These are phyloP conservation scores for Typhlichthys subterraneus DNA, from an alignment of 2,797 vertebrate genomes.

Conservation along the genomic window DNA sequence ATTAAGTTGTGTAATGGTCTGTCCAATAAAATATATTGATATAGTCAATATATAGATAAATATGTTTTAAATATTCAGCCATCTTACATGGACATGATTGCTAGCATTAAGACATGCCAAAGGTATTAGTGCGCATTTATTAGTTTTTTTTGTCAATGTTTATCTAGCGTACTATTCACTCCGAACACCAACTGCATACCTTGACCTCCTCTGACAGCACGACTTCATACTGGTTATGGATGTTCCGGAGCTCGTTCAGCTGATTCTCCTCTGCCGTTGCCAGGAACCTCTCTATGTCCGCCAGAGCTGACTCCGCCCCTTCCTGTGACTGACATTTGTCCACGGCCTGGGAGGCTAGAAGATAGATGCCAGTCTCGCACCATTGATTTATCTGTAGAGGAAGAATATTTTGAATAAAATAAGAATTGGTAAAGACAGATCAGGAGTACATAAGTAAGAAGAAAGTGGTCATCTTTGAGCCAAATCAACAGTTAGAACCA, in stretches of 20 bases:
- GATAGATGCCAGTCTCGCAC: slow-evolving; percentile 93
- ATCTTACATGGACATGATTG: no score
- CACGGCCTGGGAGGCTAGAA: slow-evolving; percentile 94
- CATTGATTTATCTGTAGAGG: slow-evolving; percentile 87
- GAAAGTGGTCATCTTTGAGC: no score
- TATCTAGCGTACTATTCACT: background rate
- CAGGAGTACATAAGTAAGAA: no score
- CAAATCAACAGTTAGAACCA: no score
- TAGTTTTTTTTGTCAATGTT: background rate
- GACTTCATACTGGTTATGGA: slow-evolving; percentile 89
- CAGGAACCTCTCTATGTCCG: slow-evolving; percentile 88
- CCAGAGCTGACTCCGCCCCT: slow-evolving; percentile 88
- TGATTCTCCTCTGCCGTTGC: slow-evolving; percentile 83
- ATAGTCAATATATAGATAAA: no score
- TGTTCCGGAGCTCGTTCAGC: slow-evolving; percentile 84
- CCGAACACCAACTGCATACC: slow-evolving; percentile 67
- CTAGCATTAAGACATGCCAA: no score
- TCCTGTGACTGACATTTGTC: slow-evolving; percentile 97
- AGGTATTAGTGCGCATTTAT: background rate
- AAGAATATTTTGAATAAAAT: background rate
- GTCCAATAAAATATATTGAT: no score
- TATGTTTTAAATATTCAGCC: no score
- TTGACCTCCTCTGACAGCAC: slow-evolving; percentile 86
- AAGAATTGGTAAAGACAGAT: no score
- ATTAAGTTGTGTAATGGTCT: no score